These are phyloP conservation scores for Euura lappo DNA, from an alignment of 1,140 invertebrate species.

Conservation along the genomic window DNA sequence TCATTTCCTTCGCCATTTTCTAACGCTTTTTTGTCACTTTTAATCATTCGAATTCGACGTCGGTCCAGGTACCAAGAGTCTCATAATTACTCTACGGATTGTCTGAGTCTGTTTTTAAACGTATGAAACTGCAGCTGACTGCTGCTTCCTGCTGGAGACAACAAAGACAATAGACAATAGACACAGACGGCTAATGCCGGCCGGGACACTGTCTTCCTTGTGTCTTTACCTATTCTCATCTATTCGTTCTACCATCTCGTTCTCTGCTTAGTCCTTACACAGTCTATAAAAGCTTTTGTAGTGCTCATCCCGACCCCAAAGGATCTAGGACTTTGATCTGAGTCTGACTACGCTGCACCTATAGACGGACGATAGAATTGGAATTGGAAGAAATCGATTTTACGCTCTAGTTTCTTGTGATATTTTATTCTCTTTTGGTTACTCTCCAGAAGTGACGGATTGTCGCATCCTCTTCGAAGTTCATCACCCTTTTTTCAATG, in stretches of 20 bases:
- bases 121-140: background rate
- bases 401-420: no score
- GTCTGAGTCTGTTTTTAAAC: background rate
- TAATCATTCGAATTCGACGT: no score
- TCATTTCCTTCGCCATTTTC: background rate
- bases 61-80: no score
- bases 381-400: no score
- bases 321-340: constrained; percentile 29
- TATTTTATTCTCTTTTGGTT: no score
- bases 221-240: constrained; percentile 13
- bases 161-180: constrained; percentile 36
- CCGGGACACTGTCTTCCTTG: constrained; percentile 24
- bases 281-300: no score
- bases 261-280: no score
- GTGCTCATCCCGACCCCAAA: background rate
- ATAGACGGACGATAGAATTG: no score
- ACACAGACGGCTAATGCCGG: constrained; percentile 37
- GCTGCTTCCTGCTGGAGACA: constrained; percentile 20
- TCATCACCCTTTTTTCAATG: no score
- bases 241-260: constrained; percentile 23
- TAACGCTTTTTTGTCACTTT: no score
- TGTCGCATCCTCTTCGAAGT: no score
- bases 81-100: background rate
- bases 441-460: no score
- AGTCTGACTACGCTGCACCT: background rate